A percentile compares a stretch with the other conserved stretches of the same genome.
Evolutionary conservation across 2,888 invertebrate genomes (phyloP).

Genomic region (Drymonia ruficornis): DNA sequence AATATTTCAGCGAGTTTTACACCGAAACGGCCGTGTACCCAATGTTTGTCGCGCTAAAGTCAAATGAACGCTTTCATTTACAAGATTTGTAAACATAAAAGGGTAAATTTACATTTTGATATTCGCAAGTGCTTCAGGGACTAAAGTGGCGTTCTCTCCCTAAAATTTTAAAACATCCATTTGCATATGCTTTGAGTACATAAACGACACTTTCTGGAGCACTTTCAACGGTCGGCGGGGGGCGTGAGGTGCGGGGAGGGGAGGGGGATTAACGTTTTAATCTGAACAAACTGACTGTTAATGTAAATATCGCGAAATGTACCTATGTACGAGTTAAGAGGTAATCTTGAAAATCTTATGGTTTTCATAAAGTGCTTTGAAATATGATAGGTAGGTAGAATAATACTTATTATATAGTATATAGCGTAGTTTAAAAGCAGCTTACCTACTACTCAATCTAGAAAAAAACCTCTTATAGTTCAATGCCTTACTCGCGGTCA

Average conservation of each 20-base stretch:
- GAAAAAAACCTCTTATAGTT: too few species aligned
- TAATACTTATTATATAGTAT: too few species aligned
- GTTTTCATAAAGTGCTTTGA: too few species aligned
- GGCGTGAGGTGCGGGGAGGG: conserved; percentile 29
- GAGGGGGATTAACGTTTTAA: conserved; percentile 35
- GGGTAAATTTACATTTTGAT: conserved; percentile 85
- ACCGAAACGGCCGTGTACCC: conserved; percentile 37
- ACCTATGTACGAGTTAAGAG: background rate
- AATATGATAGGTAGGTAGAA: too few species aligned
- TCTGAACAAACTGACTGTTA: conserved; percentile 23
- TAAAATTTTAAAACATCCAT: conserved; percentile 84
- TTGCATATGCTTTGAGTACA: conserved; percentile 85
- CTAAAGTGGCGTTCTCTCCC: conserved; percentile 81
- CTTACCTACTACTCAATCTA: too few species aligned
- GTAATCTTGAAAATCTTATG: background rate
- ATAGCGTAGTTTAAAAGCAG: too few species aligned
- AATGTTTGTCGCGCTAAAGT: conserved; percentile 63
- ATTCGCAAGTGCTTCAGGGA: conserved; percentile 81
- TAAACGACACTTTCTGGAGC: conserved; percentile 83
- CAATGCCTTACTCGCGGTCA: too few species aligned
- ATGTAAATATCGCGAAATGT: conserved; percentile 1
- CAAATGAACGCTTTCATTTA: conserved; percentile 82
- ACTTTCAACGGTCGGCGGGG: conserved; percentile 58
- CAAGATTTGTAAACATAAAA: conserved; percentile 84
- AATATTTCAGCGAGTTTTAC: conserved; percentile 32